phyloP scores from a whole-genome alignment of 1,140 invertebrate genomes.

The Wasmannia auropunctata region DNA sequence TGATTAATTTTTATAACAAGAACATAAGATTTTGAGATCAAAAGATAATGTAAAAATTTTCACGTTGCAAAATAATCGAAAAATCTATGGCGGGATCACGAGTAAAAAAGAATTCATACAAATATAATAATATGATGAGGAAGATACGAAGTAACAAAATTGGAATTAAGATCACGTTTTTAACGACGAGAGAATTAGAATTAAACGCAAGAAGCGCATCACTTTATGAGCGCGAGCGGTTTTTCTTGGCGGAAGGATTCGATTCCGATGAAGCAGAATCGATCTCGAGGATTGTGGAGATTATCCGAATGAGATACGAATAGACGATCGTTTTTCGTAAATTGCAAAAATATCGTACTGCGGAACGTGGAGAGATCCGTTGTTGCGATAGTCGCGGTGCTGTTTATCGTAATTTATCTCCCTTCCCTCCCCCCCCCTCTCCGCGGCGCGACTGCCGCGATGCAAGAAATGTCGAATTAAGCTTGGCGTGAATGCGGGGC shows the following conservation, averaged over 20 bases:
- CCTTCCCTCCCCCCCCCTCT: too few relatives aligned
- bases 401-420: not conserved
- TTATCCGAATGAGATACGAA: constrained; percentile 6
- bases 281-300: constrained; percentile 8
- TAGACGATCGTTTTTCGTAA: not conserved
- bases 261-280: not conserved
- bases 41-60: not conserved
- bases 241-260: not conserved
- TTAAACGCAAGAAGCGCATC: not conserved
- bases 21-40: not conserved
- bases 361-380: not conserved
- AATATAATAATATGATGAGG: not conserved
- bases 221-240: not conserved
- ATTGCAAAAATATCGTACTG: constrained; percentile 24
- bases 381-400: not conserved
- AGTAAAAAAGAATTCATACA: not conserved
- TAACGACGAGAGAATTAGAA: not conserved
- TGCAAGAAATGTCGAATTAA: constrained; percentile 48
- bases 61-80: not conserved
- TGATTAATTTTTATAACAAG: not conserved
- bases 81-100: not conserved
- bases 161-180: not conserved
- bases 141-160: not conserved
- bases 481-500: constrained; percentile 25
- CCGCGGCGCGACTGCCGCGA: not conserved